A percentile compares a stretch with the other conserved stretches of the same genome.
These are phyloP conservation scores for Haliaeetus leucogaster DNA, from an alignment of 2,113 vertebrate species.

Conservation along the genomic window DNA sequence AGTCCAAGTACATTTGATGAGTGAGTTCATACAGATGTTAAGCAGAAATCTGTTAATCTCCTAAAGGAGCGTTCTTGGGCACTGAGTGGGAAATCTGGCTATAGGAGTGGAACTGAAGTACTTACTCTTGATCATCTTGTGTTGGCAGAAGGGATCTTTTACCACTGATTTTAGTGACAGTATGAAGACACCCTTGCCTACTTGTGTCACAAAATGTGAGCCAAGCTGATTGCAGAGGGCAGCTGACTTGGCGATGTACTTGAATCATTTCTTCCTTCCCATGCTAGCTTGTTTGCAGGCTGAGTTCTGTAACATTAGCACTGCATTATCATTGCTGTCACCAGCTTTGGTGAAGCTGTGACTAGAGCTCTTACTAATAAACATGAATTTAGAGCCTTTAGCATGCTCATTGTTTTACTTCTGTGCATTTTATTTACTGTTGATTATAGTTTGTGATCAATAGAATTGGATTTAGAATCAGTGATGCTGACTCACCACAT, in stretches of 20 bases:
- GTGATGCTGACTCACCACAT: conserved; percentile 80
- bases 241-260: not conserved
- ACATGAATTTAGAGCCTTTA: not conserved
- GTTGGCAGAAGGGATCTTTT: not conserved
- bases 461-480: not conserved
- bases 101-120: not conserved
- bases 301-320: not conserved
- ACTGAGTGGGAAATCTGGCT: not conserved
- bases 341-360: not conserved
- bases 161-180: not conserved
- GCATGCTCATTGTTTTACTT: not conserved
- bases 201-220: not conserved
- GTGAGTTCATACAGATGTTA: not conserved
- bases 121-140: not conserved
- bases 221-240: not conserved
- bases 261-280: not conserved
- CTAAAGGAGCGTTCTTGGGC: not conserved
- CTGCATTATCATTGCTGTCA: not conserved
- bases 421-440: not conserved
- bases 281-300: not conserved
- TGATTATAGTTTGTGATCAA: not conserved
- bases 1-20: not conserved
- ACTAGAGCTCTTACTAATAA: not conserved
- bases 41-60: not conserved
- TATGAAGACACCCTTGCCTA: not conserved